These are phyloP conservation scores for Poecile montanus DNA, from an alignment of 2,797 vertebrate species.

Conservation along the genomic window DNA sequence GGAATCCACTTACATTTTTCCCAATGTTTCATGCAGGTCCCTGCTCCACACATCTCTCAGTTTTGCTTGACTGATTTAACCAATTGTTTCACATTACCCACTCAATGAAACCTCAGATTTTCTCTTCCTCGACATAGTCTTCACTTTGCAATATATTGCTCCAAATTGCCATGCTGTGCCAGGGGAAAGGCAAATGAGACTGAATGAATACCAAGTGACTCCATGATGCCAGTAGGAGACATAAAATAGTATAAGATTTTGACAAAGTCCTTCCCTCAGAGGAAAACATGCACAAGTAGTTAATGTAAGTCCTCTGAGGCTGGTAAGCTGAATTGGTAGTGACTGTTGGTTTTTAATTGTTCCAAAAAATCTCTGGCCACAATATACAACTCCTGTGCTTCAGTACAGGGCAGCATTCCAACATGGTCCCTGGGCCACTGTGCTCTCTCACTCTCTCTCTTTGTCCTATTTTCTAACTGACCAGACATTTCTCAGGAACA, in stretches of 20 bases:
- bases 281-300: neutral
- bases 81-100: neutral
- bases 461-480: neutral
- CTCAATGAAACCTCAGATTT: neutral
- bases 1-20: neutral
- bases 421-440: neutral
- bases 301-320: accelerated
- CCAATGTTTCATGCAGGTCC: neutral
- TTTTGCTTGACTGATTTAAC: neutral
- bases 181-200: neutral
- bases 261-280: neutral
- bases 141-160: neutral
- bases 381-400: accelerated
- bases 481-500: neutral
- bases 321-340: neutral
- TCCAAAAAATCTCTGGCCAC: neutral
- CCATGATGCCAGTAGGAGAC: neutral
- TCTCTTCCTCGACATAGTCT: neutral
- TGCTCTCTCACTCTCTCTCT: too few relatives aligned
- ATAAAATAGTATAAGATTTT: neutral
- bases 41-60: neutral
- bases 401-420: neutral
- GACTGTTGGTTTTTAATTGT: neutral
- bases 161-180: neutral
- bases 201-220: neutral